Conservation (phyloP, 2,797 vertebrate species). For the Staurois parvus region DNA sequence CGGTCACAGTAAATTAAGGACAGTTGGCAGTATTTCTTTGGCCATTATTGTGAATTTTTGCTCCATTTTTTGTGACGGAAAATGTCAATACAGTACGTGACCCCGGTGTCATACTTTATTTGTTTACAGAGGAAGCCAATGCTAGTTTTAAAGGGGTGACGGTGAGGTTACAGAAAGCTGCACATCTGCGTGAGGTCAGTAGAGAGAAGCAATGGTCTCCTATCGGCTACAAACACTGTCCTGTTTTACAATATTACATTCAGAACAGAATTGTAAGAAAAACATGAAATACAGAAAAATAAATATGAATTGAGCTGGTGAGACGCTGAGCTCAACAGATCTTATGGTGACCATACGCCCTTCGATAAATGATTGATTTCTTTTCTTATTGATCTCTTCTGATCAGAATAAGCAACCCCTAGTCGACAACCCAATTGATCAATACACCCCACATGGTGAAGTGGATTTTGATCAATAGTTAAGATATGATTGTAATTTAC, state of each 20-base stretch:
- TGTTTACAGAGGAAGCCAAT: background rate
- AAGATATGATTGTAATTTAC: too few species aligned
- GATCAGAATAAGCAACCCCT: too few species aligned
- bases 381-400: too few species aligned
- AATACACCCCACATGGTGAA: too few species aligned
- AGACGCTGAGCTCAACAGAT: too few species aligned
- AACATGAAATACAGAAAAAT: background rate
- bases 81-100: slow-evolving; percentile 4
- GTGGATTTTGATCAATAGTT: too few species aligned
- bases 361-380: too few species aligned
- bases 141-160: background rate
- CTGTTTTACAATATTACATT: background rate
- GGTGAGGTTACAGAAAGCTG: background rate
- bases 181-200: background rate
- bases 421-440: too few species aligned
- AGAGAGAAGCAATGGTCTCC: background rate
- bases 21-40: background rate
- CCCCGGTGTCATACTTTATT: background rate
- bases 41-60: background rate
- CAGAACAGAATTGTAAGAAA: background rate
- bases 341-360: too few species aligned
- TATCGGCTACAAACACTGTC: background rate
- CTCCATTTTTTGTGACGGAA: background rate
- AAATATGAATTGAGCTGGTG: too few species aligned
- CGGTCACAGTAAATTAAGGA: background rate